Conservation (phyloP, 2,113 vertebrate genomes). For the Salvelinus alpinus region DNA sequence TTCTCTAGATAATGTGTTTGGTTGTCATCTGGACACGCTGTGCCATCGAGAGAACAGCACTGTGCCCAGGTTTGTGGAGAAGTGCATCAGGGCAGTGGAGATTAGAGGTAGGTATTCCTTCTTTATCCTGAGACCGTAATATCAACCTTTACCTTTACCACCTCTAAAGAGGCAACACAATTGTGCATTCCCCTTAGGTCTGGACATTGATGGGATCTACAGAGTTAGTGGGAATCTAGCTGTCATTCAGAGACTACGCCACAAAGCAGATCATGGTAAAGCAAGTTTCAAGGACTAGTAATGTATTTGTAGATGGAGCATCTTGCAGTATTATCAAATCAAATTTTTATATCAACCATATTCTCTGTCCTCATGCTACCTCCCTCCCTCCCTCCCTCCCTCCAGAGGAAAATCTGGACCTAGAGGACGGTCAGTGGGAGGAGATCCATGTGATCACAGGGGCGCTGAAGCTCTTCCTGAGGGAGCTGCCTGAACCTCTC, state of each 20-base stretch:
- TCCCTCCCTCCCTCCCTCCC: background rate
- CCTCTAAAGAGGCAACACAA: background rate
- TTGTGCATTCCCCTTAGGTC: conserved; percentile 63
- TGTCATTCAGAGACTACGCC: conserved; percentile 89
- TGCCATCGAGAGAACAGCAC: conserved; percentile 81
- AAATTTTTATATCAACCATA: background rate
- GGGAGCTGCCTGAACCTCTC: conserved; percentile 87
- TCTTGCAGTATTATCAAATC: background rate
- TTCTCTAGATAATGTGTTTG: conserved; percentile 87
- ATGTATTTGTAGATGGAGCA: background rate
- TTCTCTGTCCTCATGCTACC: background rate
- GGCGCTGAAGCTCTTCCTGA: conserved; percentile 89
- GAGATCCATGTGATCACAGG: conserved; percentile 92
- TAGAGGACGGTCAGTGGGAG: conserved; percentile 90
- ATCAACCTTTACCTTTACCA: no score
- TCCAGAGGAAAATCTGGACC: conserved; percentile 83
- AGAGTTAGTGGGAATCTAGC: conserved; percentile 93
- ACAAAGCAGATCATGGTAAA: conserved; percentile 90
- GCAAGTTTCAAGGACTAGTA: no score
- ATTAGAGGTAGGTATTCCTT: conserved; percentile 76
- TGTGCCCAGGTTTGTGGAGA: conserved; percentile 83
- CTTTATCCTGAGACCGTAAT: no score
- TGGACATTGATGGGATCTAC: conserved; percentile 91
- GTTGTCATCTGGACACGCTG: conserved; percentile 82
- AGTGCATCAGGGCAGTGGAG: conserved; percentile 85